phyloP scores from a whole-genome alignment of 2,113 vertebrate genomes.

The Galemys pyrenaicus region DNA sequence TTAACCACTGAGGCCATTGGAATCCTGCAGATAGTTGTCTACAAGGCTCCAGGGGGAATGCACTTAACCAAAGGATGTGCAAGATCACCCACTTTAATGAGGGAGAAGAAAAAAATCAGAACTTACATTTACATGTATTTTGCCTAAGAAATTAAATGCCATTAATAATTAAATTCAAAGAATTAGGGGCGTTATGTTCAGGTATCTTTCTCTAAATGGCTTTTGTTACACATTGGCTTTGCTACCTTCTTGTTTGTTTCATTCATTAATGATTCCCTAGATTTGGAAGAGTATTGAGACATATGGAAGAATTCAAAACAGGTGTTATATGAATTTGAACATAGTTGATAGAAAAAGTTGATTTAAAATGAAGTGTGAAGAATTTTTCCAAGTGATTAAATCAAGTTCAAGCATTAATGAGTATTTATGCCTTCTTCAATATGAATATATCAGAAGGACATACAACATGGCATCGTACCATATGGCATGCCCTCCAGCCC shows the following conservation, averaged over 20 bases:
- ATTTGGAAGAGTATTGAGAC: neutral
- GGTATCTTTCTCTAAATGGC: neutral
- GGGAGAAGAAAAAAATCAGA: neutral
- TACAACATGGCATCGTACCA: neutral
- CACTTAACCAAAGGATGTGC: neutral
- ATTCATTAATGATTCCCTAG: neutral
- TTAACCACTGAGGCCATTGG: neutral
- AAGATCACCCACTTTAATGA: neutral
- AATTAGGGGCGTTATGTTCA: neutral
- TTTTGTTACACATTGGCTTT: neutral
- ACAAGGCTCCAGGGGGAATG: neutral
- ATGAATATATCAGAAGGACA: neutral
- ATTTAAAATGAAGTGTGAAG: neutral
- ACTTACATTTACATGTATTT: neutral
- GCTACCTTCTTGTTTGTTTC: neutral
- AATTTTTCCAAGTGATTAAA: conserved; percentile 34
- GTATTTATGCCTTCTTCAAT: neutral
- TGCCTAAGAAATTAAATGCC: neutral
- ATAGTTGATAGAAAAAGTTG: neutral
- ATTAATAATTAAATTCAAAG: neutral
- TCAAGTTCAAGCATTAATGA: neutral
- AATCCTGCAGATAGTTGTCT: neutral
- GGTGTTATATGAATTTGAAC: neutral
- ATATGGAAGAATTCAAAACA: neutral
- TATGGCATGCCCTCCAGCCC: neutral